Conservation (phyloP, 2,888 invertebrate species). For the Microplitis manilae region DNA sequence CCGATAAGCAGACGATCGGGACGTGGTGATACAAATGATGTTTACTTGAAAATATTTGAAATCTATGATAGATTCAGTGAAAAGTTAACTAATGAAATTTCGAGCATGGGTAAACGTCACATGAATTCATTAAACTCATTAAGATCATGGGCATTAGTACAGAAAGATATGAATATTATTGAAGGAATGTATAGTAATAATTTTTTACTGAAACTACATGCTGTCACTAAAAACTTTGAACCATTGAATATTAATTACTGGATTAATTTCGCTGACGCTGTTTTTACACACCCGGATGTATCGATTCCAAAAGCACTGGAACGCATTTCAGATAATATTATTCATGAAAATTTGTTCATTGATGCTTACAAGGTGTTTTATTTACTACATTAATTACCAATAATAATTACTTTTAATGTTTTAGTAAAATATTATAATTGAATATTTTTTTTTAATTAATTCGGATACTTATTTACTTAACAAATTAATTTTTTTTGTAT, state of each 20-base stretch:
- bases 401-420: neutral
- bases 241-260: constrained; percentile 73
- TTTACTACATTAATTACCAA: neutral
- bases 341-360: constrained; percentile 79
- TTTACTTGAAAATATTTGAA: constrained; percentile 76
- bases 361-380: constrained; percentile 78
- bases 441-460: neutral
- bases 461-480: neutral
- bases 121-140: constrained; percentile 65
- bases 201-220: constrained; percentile 77
- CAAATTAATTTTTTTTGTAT: neutral
- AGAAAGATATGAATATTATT: constrained; percentile 77
- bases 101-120: constrained; percentile 49
- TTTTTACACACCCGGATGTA: constrained; percentile 77
- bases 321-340: constrained; percentile 76
- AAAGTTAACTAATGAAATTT: constrained; percentile 69
- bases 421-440: neutral
- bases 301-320: constrained; percentile 76
- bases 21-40: constrained; percentile 46
- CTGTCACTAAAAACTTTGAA: constrained; percentile 63
- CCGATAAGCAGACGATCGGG: constrained; percentile 70
- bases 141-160: constrained; percentile 79
- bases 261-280: constrained; percentile 78
- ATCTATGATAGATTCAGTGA: constrained; percentile 76
- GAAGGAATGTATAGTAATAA: constrained; percentile 79